Conservation (phyloP, 2,797 vertebrate genomes). For the Pseudochromis fuscus region DNA sequence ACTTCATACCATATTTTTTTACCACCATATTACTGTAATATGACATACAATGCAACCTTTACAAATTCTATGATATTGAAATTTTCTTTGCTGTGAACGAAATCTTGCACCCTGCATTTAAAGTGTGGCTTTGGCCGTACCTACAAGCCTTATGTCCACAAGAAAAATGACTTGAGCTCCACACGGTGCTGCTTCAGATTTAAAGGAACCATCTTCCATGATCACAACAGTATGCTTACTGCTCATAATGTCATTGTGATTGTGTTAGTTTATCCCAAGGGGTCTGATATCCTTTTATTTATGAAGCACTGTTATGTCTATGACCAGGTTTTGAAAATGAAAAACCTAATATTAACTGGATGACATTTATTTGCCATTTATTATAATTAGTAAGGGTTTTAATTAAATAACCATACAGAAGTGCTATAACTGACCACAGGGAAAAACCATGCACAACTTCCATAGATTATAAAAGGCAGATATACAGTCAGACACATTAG, state of each 20-base stretch:
- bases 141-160: background rate
- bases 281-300: too few relatives aligned
- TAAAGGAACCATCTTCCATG: background rate
- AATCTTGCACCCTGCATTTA: slow-evolving; percentile 1
- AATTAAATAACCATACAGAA: too few relatives aligned
- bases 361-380: too few relatives aligned
- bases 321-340: too few relatives aligned
- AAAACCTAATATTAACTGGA: too few relatives aligned
- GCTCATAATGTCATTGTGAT: too few relatives aligned
- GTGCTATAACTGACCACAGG: background rate
- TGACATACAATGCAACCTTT: slow-evolving; percentile 1
- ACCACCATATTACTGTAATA: background rate
- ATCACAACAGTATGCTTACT: too few relatives aligned
- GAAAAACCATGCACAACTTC: slow-evolving; percentile 6
- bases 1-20: background rate
- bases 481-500: background rate
- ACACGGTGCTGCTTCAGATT: background rate
- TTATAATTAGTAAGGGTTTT: too few relatives aligned
- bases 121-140: background rate
- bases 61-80: background rate
- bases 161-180: background rate
- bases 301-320: too few relatives aligned
- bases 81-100: background rate
- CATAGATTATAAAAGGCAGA: slow-evolving; percentile 23
- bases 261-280: too few relatives aligned